Base-by-base conservation (phyloP, 2,797 vertebrate genomes). In the Antrozous pallidus region DNA sequence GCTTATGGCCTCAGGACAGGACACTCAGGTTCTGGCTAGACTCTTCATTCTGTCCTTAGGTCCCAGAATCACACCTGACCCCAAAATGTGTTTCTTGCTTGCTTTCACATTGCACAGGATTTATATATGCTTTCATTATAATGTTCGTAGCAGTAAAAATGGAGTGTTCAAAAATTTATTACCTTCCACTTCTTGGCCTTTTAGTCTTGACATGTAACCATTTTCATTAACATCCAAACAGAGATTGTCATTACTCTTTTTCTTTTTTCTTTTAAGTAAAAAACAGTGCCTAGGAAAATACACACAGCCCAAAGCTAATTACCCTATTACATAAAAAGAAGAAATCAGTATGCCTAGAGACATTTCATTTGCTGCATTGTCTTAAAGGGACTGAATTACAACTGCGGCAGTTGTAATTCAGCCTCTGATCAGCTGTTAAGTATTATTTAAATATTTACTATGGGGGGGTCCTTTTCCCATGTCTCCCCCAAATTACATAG, bases 331-430 rank as follows among this genome's bases (percentile, higher is more conserved):
- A 81, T 85, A 75, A 86, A 94, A 84, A 70, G 63, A 74, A 80
- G 87, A 65, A 71, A 87, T 93, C 71, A 70, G n/a, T 88, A 49
- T 92, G 47, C 94, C 87, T 96, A 70, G n/a, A 73, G 90, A 93
- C 85, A 88, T 82, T 93, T 75, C 82, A 93, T 63, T 93, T 96
- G 81, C 80, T 90, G 28, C 49, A 80, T 95, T 85, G 51, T 95
- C 24, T 85, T 97, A 96, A 97, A 97, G 96, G 96, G 92, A 97
- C 92, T 80, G 11, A 42, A 88, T 96, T 84, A 95, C 94, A 95
- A n/a, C n/a, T n/a, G 70, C 90, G 33, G 54, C 84, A 28, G 75
- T 94, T 88, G 86, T 95, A 88, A 92, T 96, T 97, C 95, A 97
- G 77, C 36, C 51, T 54, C 38, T 81, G 67, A 85, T 85, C 10